Percentiles rank a stretch among this genome's conserved stretches.
Conservation (phyloP, 2,113 vertebrate genomes). For the Istiophorus platypterus region DNA sequence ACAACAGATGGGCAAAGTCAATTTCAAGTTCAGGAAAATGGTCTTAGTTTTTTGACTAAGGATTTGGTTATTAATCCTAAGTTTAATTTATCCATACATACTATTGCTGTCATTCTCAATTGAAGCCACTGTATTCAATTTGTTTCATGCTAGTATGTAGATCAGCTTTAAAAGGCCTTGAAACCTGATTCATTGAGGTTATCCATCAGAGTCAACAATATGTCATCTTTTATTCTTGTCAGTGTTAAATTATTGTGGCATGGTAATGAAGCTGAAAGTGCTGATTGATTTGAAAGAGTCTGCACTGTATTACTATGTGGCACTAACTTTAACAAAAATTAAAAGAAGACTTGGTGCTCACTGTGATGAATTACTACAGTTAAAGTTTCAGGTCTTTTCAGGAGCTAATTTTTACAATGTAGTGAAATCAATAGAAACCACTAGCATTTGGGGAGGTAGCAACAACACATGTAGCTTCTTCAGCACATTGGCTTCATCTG, state of each 20-base stretch:
- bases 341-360: slow-evolving; percentile 6
- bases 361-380: slow-evolving; percentile 30
- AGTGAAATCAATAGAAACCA: slow-evolving; percentile 10
- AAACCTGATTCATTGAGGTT: background rate
- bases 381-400: background rate
- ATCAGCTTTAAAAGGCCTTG: slow-evolving; percentile 21
- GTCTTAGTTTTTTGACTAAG: background rate
- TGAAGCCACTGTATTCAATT: background rate
- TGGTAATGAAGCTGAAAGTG: slow-evolving; percentile 21
- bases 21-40: too few species aligned
- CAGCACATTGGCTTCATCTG: background rate
- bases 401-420: background rate
- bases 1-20: too few species aligned
- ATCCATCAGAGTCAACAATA: slow-evolving; percentile 41
- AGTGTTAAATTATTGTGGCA: slow-evolving; percentile 19
- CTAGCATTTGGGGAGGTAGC: background rate
- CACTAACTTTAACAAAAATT: slow-evolving; percentile 17
- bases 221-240: slow-evolving; percentile 36
- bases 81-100: background rate
- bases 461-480: background rate
- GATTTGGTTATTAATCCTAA: background rate
- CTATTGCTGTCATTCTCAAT: background rate
- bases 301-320: slow-evolving; percentile 13
- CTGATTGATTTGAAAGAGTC: slow-evolving; percentile 29
- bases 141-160: slow-evolving; percentile 18